These are phyloP conservation scores for Fregetta grallaria DNA, from an alignment of 2,113 vertebrate genomes.

Conservation along the genomic window DNA sequence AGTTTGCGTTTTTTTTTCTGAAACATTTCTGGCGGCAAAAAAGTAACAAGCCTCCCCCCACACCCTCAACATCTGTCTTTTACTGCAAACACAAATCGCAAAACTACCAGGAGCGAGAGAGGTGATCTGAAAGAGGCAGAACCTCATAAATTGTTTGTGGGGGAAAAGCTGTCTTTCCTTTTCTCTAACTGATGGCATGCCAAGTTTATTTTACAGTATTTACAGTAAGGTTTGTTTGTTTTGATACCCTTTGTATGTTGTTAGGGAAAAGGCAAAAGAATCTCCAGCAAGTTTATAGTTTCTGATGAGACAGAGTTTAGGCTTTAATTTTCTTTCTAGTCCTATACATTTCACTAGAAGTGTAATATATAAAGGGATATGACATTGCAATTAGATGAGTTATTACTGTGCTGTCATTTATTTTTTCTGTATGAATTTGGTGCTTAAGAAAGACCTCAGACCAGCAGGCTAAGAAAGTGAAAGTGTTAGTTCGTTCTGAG, in stretches of 20 bases:
- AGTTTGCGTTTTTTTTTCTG: not conserved
- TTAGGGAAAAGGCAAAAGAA: constrained; percentile 52
- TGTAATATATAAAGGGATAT: not conserved
- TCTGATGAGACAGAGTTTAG: not conserved
- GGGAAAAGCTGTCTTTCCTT: constrained; percentile 29
- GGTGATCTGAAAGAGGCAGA: constrained; percentile 53
- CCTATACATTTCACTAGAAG: not conserved
- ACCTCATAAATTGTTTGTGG: constrained; percentile 36
- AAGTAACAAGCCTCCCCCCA: not conserved
- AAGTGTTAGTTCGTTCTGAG: not conserved
- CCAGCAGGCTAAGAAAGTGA: not conserved
- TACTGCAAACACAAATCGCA: not conserved
- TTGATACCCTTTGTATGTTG: constrained; percentile 44
- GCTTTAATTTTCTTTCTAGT: constrained; percentile 18
- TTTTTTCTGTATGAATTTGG: not conserved
- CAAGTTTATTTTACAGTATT: constrained; percentile 63
- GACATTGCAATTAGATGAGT: not conserved
- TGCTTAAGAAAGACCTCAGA: not conserved
- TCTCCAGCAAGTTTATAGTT: constrained; percentile 38
- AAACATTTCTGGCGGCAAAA: not conserved
- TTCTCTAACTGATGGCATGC: constrained; percentile 38
- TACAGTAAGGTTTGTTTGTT: constrained; percentile 61
- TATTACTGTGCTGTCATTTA: not conserved
- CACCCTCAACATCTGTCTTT: not conserved
- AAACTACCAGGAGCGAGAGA: not conserved